Conservation (phyloP, 1,140 invertebrate species). For the Drosophila sechellia region DNA sequence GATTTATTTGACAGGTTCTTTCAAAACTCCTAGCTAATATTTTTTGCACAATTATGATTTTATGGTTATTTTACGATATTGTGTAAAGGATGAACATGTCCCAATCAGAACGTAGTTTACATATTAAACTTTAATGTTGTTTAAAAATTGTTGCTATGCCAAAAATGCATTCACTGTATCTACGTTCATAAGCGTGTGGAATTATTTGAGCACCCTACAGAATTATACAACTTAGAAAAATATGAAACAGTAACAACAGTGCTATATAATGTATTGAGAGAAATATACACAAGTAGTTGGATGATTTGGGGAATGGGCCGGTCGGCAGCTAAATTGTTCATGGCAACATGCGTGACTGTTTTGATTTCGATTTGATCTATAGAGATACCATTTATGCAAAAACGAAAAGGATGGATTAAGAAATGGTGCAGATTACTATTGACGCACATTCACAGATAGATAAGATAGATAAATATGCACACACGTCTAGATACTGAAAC, state of each 20-base stretch:
- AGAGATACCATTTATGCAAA: conserved; percentile 20
- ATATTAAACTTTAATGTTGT: conserved; percentile 21
- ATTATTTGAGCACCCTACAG: conserved; percentile 9
- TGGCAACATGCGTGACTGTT: conserved; percentile 57
- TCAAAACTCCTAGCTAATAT: not conserved
- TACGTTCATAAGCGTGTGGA: conserved; percentile 27
- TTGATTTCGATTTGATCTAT: conserved; percentile 13
- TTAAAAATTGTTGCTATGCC: not conserved
- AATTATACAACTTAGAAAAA: conserved; percentile 13
- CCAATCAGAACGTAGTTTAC: conserved; percentile 4
- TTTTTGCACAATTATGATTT: not conserved
- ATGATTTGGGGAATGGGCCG: conserved; percentile 30
- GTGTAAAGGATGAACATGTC: conserved; percentile 10
- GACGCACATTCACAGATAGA: conserved; percentile 45
- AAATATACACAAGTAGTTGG: conserved; percentile 37
- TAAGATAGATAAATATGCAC: conserved; percentile 12
- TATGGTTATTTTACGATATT: not conserved
- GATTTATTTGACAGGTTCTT: not conserved
- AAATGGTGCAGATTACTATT: conserved; percentile 38
- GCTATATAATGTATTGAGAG: conserved; percentile 36
- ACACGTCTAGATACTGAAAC: conserved; percentile 37
- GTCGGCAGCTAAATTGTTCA: conserved; percentile 1
- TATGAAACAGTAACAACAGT: conserved; percentile 32
- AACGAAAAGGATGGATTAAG: conserved; percentile 27
- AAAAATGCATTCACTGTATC: conserved; percentile 36